phyloP scores from a whole-genome alignment of 2,888 invertebrate genomes.

The Eilema depressum region DNA sequence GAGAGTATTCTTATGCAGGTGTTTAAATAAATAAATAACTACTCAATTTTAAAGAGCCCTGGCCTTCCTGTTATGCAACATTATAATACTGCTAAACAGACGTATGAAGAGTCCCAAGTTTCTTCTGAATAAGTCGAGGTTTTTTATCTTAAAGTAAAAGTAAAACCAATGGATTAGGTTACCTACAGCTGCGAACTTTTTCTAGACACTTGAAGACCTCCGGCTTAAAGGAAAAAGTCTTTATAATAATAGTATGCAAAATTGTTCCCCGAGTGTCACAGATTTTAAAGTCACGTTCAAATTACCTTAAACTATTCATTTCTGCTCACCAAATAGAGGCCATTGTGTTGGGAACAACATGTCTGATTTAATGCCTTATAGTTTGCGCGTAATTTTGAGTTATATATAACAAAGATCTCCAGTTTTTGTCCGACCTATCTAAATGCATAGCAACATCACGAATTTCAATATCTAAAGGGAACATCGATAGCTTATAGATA shows the following conservation, averaged over 20 bases:
- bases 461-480: conserved; percentile 12
- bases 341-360: neutral
- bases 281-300: neutral
- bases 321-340: neutral
- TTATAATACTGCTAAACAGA: neutral
- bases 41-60: neutral
- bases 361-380: neutral
- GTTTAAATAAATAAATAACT: neutral
- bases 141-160: too few relatives aligned
- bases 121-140: neutral
- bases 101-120: neutral
- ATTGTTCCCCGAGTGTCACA: neutral
- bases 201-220: neutral
- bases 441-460: neutral
- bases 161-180: neutral
- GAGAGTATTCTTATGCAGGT: neutral
- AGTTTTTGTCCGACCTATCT: neutral
- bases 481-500: conserved; percentile 4
- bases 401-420: neutral
- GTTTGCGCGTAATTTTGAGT: too few relatives aligned
- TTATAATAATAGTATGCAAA: neutral
- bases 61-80: neutral
- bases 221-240: neutral
- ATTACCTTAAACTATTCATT: neutral
- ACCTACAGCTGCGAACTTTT: neutral